These are phyloP conservation scores for Antitype chi DNA, from an alignment of 2,888 invertebrate genomes.

Conservation along the genomic window DNA sequence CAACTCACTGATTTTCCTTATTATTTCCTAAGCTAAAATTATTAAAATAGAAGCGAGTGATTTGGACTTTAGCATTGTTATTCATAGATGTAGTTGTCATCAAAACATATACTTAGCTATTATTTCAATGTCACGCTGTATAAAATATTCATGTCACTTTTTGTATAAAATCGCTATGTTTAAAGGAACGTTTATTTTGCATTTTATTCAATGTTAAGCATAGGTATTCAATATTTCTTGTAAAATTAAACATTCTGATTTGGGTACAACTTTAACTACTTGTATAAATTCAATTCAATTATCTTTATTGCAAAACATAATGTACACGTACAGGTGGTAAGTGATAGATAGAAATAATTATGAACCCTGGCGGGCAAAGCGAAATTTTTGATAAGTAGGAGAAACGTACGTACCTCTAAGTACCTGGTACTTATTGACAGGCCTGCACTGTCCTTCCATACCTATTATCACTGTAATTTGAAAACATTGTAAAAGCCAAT, in stretches of 20 bases:
- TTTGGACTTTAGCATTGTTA: conserved; percentile 35
- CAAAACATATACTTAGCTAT: conserved; percentile 1
- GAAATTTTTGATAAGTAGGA: too few species aligned
- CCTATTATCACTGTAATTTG: too few species aligned
- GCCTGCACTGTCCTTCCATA: too few species aligned
- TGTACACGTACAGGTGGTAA: too few species aligned
- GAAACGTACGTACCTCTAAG: too few species aligned
- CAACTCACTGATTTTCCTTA: background rate
- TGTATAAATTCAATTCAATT: background rate
- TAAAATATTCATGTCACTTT: conserved; percentile 28
- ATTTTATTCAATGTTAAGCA: background rate
- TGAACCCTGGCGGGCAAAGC: too few species aligned
- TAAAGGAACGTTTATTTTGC: background rate
- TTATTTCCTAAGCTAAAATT: background rate
- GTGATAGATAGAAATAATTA: too few species aligned
- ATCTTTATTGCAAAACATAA: too few species aligned
- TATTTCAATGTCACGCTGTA: conserved; percentile 36
- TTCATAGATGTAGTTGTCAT: conserved; percentile 8
- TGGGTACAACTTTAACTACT: background rate
- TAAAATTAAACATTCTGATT: background rate
- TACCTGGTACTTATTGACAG: too few species aligned
- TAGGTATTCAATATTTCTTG: conserved; percentile 1
- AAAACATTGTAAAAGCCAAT: too few species aligned
- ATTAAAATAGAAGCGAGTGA: background rate
- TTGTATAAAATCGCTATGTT: background rate